phyloP scores from a whole-genome alignment of 2,797 vertebrate species.

The Arremon brunneinucha region DNA sequence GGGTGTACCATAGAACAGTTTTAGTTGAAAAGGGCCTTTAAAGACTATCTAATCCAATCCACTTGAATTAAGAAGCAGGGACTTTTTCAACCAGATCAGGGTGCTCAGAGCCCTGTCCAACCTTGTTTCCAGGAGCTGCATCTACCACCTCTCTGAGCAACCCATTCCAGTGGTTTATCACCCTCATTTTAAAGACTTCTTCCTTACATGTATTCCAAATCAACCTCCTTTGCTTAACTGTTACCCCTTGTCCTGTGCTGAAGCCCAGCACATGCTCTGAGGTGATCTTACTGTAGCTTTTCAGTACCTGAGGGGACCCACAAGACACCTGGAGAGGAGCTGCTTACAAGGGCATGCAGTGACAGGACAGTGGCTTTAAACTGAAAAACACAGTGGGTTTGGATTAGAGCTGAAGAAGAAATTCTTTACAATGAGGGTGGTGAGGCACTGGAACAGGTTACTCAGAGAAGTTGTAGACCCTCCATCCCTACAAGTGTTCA shows the following conservation, averaged over 20 bases:
- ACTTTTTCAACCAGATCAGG: not conserved
- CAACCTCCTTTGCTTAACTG: not conserved
- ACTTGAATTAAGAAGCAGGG: not conserved
- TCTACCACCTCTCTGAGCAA: not conserved
- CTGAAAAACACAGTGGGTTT: not conserved
- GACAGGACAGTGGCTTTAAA: not conserved
- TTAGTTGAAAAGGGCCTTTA: not conserved
- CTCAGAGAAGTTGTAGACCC: not conserved
- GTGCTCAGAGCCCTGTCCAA: not conserved
- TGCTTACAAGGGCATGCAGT: not conserved
- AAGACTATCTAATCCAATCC: not conserved
- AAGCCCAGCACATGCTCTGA: not conserved
- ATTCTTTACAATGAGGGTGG: not conserved
- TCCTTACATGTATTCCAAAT: not conserved
- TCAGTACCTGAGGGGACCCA: not conserved
- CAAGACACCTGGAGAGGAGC: not conserved
- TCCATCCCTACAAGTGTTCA: not conserved
- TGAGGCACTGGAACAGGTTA: not conserved
- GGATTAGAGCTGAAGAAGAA: not conserved
- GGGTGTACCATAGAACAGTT: not conserved
- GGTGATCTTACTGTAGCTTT: not conserved
- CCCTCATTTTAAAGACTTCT: not conserved
- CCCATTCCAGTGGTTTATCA: not conserved
- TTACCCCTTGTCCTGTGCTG: not conserved
- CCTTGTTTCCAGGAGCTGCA: not conserved